A percentile compares a stretch with the other conserved stretches of the same genome.
Evolutionary conservation across 2,888 invertebrate genomes (phyloP).

Genomic region (Lepidochitona cinerea): DNA sequence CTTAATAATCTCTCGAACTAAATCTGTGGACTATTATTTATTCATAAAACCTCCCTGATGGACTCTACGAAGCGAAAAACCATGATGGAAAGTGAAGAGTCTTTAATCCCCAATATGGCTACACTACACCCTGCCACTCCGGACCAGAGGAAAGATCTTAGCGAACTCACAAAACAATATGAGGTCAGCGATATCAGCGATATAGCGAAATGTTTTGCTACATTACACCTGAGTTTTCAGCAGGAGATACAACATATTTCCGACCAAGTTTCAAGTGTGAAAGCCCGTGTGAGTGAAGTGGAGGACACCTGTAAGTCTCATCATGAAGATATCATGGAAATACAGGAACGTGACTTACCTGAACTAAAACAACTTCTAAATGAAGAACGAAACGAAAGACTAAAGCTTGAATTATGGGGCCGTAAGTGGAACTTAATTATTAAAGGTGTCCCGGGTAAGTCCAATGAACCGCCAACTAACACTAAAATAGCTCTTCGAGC

Average conservation of each 20-base stretch:
- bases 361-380: neutral
- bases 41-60: too few species aligned
- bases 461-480: neutral
- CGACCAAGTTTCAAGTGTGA: neutral
- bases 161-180: neutral
- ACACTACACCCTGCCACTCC: too few species aligned
- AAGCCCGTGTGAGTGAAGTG: neutral
- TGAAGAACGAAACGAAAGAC: neutral
- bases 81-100: neutral
- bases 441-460: too few species aligned
- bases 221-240: neutral
- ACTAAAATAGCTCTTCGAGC: neutral
- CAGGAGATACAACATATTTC: neutral
- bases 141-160: too few species aligned
- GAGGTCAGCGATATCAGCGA: neutral
- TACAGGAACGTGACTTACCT: neutral
- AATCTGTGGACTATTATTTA: too few species aligned
- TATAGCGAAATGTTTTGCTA: neutral
- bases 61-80: neutral
- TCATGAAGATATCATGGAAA: neutral
- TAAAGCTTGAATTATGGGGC: neutral
- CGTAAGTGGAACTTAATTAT: neutral
- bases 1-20: too few species aligned
- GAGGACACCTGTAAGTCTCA: neutral
- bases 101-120: too few species aligned